Percentiles rank a stretch among this genome's conserved stretches.
phyloP scores from a whole-genome alignment of 2,113 vertebrate genomes.

The Hymenochirus boettgeri region DNA sequence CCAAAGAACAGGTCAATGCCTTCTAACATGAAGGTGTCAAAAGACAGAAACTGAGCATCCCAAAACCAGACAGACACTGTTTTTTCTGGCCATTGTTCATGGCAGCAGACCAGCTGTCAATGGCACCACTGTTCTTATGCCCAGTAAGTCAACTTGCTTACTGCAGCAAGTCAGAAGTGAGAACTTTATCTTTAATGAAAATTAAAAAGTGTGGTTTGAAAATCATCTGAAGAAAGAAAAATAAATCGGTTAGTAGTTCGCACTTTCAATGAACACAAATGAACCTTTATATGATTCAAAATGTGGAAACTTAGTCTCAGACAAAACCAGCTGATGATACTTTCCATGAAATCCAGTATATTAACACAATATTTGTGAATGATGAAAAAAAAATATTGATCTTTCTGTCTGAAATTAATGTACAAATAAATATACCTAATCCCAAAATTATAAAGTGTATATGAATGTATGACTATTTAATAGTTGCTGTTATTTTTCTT shows the following conservation, averaged over 20 bases:
- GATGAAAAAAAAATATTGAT: background rate
- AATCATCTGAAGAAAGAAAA: conserved; percentile 7
- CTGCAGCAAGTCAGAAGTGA: conserved; percentile 15
- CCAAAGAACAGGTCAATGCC: too few relatives aligned
- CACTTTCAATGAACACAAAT: conserved; percentile 8
- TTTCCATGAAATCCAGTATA: background rate
- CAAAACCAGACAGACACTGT: conserved; percentile 22
- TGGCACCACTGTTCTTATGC: conserved; percentile 18
- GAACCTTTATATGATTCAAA: background rate
- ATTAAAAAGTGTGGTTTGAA: conserved; percentile 15
- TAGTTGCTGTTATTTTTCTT: too few relatives aligned
- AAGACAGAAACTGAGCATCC: too few relatives aligned
- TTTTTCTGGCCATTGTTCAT: conserved; percentile 22
- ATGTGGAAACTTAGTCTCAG: conserved; percentile 1
- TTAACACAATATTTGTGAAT: background rate
- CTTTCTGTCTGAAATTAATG: background rate
- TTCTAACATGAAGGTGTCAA: too few relatives aligned
- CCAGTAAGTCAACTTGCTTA: conserved; percentile 15
- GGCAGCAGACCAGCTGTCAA: conserved; percentile 1
- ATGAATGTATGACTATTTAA: too few relatives aligned
- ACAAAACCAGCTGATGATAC: background rate
- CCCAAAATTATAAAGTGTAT: too few relatives aligned
- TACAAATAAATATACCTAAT: background rate
- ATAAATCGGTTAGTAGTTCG: background rate
- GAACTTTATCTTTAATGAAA: background rate